Base-by-base conservation (phyloP, 2,888 invertebrate genomes). In the Drosophila colorata region DNA sequence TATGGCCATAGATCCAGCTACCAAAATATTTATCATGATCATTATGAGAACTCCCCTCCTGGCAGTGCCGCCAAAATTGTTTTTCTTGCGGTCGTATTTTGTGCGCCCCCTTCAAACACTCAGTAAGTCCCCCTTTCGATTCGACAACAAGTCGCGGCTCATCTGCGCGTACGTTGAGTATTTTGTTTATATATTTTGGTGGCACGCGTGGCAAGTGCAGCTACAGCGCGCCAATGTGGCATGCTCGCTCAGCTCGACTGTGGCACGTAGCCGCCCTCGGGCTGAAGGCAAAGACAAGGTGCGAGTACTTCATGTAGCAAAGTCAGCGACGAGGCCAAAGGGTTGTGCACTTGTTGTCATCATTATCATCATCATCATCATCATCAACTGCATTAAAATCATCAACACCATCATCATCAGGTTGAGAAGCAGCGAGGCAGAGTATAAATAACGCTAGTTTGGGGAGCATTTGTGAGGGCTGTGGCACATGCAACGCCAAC, bases 281-380 rank as follows among this genome's bases (percentile, higher is more conserved):
- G 67, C 60, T 28, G 52, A 53, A 41, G 63, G 44, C 52, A 71
- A 57, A 37, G 38, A 46, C 66, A 59, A 74, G 70, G 61, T 37
- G 61, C 66, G 65, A 68, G 67, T 49, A 44, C 55, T 49, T 25
- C 64, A 46, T 37, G 52, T 40, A 46, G 16, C 52, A 44, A 69
- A 68, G 66, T 68, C 61, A 66, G 37, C 51, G 65, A 48, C 52
- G 65, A 67, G 66, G 86, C 74, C 77, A 68, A 85, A 82, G 86
- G 77, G 83, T 87, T 83, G 86, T 85, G 81, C 76, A 83, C 87
- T 87, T 71, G 67, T 70, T 75, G 78, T 78, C 72, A 56, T 84
- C 84, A 78, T 65, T 69, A 61, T 67, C 78, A 53, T 57, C 57
- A 51, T 60, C 40, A 51, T 23, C 41, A 37, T 63, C 37, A 46